Percentiles rank a stretch among this genome's conserved stretches.
Conservation (phyloP, 2,113 vertebrate species). For the Bubalus kerabau region DNA sequence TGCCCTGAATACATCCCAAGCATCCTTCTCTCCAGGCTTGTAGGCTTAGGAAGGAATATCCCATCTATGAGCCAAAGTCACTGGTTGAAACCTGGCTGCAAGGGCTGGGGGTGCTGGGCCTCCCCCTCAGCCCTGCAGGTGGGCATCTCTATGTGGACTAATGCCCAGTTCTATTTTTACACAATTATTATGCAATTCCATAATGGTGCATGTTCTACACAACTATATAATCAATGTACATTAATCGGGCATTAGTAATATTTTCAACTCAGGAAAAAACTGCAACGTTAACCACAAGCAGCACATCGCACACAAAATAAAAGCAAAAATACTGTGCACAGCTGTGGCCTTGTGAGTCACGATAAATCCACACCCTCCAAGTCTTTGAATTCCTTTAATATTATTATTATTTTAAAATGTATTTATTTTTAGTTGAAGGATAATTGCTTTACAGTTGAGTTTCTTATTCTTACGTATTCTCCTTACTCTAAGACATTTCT, state of each 20-base stretch:
- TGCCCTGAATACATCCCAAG: not conserved
- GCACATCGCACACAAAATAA: not conserved
- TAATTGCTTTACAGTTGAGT: not conserved
- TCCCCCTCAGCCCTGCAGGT: not conserved
- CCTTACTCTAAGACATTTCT: not conserved
- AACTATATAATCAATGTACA: not conserved
- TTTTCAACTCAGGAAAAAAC: not conserved
- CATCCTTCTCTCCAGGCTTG: not conserved
- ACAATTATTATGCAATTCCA: not conserved
- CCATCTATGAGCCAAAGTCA: rapidly evolving
- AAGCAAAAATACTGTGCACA: not conserved
- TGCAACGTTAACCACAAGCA: not conserved
- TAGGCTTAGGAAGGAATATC: not conserved
- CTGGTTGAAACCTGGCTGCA: not conserved
- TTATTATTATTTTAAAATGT: not conserved
- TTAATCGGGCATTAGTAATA: not conserved
- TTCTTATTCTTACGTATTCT: rapidly evolving
- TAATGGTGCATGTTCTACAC: not conserved
- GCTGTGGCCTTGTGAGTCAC: too few relatives aligned
- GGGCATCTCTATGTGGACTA: rapidly evolving
- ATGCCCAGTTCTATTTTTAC: not conserved
- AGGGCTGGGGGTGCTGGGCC: not conserved
- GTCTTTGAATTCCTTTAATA: not conserved
- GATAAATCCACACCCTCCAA: not conserved
- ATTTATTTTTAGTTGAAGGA: not conserved